These are phyloP conservation scores for Alexandromys fortis DNA, from an alignment of 2,113 vertebrate genomes.

Conservation along the genomic window DNA sequence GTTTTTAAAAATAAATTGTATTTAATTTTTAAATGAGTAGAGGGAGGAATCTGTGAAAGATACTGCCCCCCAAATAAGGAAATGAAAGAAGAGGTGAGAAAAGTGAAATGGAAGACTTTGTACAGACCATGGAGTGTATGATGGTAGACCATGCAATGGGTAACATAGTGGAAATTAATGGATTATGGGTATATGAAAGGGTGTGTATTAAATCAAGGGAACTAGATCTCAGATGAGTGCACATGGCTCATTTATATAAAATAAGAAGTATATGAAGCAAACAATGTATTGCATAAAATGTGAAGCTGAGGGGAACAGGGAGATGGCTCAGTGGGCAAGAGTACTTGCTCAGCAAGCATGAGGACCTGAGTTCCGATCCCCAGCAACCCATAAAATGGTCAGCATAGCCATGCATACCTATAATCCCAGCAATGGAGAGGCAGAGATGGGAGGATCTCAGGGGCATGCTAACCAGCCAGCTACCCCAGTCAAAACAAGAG, in stretches of 20 bases:
- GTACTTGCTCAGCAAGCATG: not conserved
- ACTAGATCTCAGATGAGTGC: not conserved
- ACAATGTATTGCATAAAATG: not conserved
- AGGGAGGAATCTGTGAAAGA: not conserved
- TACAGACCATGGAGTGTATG: not conserved
- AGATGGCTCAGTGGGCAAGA: not conserved
- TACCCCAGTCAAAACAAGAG: no score
- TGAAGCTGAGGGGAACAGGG: not conserved
- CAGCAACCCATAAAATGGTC: not conserved
- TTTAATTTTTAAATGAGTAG: constrained; percentile 17
- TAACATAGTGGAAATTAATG: not conserved
- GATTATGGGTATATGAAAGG: not conserved
- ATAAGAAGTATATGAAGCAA: not conserved
- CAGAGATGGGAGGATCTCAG: no score
- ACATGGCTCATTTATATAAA: not conserved
- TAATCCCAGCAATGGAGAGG: not conserved
- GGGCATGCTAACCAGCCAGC: no score
- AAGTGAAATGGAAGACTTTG: not conserved
- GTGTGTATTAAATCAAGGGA: not conserved
- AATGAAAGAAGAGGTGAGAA: not conserved
- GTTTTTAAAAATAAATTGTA: not conserved
- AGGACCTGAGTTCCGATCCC: not conserved
- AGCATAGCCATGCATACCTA: not conserved
- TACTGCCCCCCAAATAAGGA: not conserved
- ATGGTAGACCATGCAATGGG: not conserved